Conservation (phyloP, 2,113 vertebrate genomes). For the Cephalopholis sonnerati region DNA sequence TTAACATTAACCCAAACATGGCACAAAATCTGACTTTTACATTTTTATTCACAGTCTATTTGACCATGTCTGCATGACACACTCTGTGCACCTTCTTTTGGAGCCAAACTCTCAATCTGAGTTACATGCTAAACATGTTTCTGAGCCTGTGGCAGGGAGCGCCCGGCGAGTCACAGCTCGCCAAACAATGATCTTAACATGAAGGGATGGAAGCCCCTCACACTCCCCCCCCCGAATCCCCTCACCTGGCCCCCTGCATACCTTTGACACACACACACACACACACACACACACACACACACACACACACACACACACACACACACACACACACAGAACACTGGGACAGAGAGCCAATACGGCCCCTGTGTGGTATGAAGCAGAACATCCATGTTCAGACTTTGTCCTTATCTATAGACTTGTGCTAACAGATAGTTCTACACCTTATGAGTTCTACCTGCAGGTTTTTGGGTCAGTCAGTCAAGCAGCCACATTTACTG, state of each 20-base stretch:
- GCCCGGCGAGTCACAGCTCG: slow-evolving; percentile 40
- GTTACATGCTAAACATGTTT: slow-evolving; percentile 10
- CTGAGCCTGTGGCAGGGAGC: not conserved
- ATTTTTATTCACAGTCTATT: too few species aligned
- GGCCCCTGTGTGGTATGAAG: not conserved
- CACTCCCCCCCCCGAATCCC: not conserved
- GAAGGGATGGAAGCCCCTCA: slow-evolving; percentile 27
- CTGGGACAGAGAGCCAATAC: not conserved
- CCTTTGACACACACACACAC: slow-evolving; percentile 37
- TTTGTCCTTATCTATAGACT: not conserved
- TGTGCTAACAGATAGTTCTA: not conserved
- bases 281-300: slow-evolving; percentile 30
- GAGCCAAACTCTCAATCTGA: not conserved
- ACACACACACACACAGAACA: slow-evolving; percentile 39
- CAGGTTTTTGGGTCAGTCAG: not conserved
- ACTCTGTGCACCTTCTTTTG: not conserved
- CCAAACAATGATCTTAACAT: slow-evolving; percentile 51
- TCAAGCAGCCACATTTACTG: not conserved
- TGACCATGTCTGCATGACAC: too few species aligned
- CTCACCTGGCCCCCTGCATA: slow-evolving; percentile 66
- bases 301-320: slow-evolving; percentile 36
- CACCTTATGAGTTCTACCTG: not conserved
- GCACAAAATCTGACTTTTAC: too few species aligned
- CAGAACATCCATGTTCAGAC: not conserved
- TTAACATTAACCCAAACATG: too few species aligned